phyloP scores from a whole-genome alignment of 2,888 invertebrate genomes.

The Podabrus alpinus region DNA sequence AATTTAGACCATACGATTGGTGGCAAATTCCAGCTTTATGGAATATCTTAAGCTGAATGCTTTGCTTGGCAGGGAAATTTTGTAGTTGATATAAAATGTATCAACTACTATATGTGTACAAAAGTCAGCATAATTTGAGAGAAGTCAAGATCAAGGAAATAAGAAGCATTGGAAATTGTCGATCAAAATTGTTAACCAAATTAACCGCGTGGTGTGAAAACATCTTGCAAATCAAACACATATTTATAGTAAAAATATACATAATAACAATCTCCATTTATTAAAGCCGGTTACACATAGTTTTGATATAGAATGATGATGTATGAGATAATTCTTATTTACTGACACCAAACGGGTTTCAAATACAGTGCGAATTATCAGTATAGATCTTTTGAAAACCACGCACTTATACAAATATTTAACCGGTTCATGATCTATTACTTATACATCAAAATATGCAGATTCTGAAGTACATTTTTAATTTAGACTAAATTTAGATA shows the following conservation, averaged over 20 bases:
- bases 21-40: too few species aligned
- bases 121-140: too few species aligned
- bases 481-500: neutral
- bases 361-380: conserved; percentile 9
- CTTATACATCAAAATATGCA: neutral
- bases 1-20: too few species aligned
- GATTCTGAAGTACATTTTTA: too few species aligned
- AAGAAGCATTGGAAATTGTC: neutral
- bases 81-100: too few species aligned
- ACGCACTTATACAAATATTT: neutral
- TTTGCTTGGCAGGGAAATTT: too few species aligned
- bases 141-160: neutral
- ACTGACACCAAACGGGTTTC: conserved; percentile 13
- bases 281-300: conserved; percentile 1
- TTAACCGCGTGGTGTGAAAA: conserved; percentile 6
- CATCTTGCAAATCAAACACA: conserved; percentile 7
- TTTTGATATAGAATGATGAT: conserved; percentile 8
- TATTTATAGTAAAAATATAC: too few species aligned
- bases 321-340: conserved; percentile 12
- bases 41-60: too few species aligned
- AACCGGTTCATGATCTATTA: neutral
- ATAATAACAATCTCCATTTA: conserved; percentile 1
- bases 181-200: neutral
- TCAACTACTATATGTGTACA: too few species aligned
- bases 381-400: neutral